These are phyloP conservation scores for Tragelaphus scriptus DNA, from an alignment of 2,113 vertebrate genomes.

Conservation along the genomic window DNA sequence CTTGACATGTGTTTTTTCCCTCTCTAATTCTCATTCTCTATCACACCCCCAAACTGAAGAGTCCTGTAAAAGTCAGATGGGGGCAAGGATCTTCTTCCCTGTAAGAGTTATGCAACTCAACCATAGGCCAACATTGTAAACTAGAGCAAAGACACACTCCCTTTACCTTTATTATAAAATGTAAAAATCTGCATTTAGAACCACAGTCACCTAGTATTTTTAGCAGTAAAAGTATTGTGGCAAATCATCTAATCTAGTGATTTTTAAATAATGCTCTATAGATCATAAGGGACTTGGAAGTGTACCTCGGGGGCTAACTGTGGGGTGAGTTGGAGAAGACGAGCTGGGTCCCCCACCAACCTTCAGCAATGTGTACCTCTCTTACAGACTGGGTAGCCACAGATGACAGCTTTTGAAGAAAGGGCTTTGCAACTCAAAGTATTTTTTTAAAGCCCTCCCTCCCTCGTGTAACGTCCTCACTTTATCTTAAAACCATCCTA, in stretches of 20 bases:
- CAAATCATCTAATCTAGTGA: neutral
- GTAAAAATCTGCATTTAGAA: neutral
- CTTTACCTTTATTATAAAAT: neutral
- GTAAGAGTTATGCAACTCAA: neutral
- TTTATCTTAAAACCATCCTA: neutral
- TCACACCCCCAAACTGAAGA: neutral
- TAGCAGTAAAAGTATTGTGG: neutral
- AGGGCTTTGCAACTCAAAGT: neutral
- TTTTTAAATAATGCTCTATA: neutral
- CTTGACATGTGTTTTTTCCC: neutral
- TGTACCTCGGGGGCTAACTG: neutral
- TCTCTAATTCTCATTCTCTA: neutral
- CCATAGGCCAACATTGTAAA: neutral
- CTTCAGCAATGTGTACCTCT: neutral
- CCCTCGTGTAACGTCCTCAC: neutral
- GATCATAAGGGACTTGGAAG: neutral
- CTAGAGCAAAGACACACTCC: too few species aligned
- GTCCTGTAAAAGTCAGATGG: neutral
- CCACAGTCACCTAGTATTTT: neutral
- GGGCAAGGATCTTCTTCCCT: neutral
- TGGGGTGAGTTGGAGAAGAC: neutral
- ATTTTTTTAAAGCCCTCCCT: neutral
- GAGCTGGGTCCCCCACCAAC: accelerated
- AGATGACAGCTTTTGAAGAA: neutral
- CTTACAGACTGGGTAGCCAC: neutral